Conservation (phyloP, 2,888 invertebrate genomes). For the Apamea sordens region DNA sequence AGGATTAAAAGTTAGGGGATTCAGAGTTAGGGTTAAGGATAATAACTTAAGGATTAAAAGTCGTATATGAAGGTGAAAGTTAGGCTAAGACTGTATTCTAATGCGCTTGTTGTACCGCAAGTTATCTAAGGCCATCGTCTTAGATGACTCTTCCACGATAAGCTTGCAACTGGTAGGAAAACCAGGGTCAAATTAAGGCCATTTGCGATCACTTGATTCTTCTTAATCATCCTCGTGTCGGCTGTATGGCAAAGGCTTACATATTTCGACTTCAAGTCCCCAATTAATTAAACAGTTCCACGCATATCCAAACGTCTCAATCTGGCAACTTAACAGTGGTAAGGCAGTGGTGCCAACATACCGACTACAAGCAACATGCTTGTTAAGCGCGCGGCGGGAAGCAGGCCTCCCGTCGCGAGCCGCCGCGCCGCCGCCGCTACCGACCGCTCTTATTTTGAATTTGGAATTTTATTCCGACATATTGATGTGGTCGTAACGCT, state of each 20-base stretch:
- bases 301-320: constrained; percentile 49
- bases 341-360: constrained; percentile 62
- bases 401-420: constrained; percentile 66
- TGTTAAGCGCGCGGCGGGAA: constrained; percentile 67
- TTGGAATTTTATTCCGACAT: constrained; percentile 64
- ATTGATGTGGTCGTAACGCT: constrained; percentile 60
- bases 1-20: too few species aligned
- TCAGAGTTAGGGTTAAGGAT: too few species aligned
- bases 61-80: constrained; percentile 15
- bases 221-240: background rate
- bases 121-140: constrained; percentile 16
- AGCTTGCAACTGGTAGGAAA: background rate
- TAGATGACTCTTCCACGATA: constrained; percentile 29
- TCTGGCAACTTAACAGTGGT: constrained; percentile 59
- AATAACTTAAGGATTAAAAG: too few species aligned
- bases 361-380: constrained; percentile 62
- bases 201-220: background rate
- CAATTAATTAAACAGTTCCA: constrained; percentile 42
- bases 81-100: background rate
- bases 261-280: background rate
- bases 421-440: constrained; percentile 71
- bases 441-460: constrained; percentile 70
- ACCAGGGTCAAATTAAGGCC: background rate
- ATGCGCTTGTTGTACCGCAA: background rate
- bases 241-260: constrained; percentile 5